Percentiles rank a stretch among this genome's conserved stretches.
Conservation (phyloP, 2,113 vertebrate genomes). For the Rynchops niger region DNA sequence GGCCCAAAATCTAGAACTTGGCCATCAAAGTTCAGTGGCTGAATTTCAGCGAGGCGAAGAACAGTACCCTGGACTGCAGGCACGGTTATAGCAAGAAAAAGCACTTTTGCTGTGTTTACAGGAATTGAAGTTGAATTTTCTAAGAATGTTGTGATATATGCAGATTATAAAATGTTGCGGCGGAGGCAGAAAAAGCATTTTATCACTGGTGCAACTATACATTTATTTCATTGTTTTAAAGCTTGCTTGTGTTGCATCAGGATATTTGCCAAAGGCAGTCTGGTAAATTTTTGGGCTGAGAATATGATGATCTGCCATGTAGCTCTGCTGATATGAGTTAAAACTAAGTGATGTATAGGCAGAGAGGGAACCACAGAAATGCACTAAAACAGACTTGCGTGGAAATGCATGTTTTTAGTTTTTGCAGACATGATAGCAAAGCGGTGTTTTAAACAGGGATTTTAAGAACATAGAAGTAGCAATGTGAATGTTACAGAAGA, state of each 20-base stretch:
- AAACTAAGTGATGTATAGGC: neutral
- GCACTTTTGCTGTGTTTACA: neutral
- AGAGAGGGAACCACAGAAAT: neutral
- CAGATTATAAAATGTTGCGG: neutral
- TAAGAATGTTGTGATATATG: neutral
- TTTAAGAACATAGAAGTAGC: neutral
- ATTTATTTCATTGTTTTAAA: neutral
- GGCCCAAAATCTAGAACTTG: neutral
- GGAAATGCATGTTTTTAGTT: neutral
- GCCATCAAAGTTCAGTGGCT: neutral
- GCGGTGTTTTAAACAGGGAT: neutral
- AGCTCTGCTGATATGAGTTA: neutral
- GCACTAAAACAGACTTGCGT: neutral
- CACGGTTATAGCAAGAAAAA: neutral
- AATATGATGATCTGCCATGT: neutral
- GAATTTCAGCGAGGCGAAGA: neutral
- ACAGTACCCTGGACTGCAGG: neutral
- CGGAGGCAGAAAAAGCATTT: neutral
- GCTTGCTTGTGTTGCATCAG: neutral
- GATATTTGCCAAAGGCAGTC: neutral
- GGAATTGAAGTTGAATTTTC: neutral
- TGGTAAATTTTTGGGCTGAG: neutral
- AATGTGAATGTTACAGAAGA: neutral
- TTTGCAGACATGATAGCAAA: neutral
- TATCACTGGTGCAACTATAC: neutral